Percentiles rank a stretch among this genome's conserved stretches.
Evolutionary conservation across 2,888 invertebrate species (phyloP).

Genomic region (Oscheius sp.): DNA sequence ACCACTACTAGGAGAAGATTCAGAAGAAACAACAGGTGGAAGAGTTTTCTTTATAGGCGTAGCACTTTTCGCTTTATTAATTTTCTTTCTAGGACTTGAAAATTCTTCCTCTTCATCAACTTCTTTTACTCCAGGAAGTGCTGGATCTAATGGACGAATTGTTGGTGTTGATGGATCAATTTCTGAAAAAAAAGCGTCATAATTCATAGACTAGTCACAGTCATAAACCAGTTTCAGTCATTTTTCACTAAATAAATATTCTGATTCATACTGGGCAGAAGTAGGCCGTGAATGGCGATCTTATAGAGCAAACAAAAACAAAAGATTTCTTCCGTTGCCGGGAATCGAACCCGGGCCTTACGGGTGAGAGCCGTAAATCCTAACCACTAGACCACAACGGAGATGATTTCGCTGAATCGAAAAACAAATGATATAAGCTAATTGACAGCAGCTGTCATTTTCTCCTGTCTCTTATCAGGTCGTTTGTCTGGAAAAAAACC

Average conservation of each 20-base stretch:
- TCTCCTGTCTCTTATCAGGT: constrained; percentile 62
- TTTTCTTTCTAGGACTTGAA: not conserved
- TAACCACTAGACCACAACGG: not conserved
- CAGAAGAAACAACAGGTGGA: not conserved
- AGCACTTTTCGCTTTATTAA: not conserved
- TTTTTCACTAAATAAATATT: too few species aligned
- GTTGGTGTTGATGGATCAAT: constrained; percentile 50
- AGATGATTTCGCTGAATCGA: not conserved
- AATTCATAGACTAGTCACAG: not conserved
- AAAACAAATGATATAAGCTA: constrained; percentile 4
- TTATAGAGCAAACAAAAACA: too few species aligned
- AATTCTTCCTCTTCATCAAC: not conserved
- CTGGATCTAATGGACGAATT: constrained; percentile 38
- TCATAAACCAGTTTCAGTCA: not conserved
- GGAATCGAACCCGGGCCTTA: too few species aligned
- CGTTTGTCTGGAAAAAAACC: constrained; percentile 36
- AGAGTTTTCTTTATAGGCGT: not conserved
- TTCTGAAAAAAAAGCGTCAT: constrained; percentile 12
- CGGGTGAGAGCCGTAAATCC: too few species aligned
- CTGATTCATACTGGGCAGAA: too few species aligned
- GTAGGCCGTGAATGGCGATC: too few species aligned
- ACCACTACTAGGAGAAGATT: constrained; percentile 11
- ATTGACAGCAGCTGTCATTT: constrained; percentile 42
- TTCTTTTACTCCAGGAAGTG: not conserved
- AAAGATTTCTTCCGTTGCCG: not conserved